A percentile compares a stretch with the other conserved stretches of the same genome.
Evolutionary conservation across 2,888 invertebrate genomes (phyloP).

Genomic region (Pterostichus niger): DNA sequence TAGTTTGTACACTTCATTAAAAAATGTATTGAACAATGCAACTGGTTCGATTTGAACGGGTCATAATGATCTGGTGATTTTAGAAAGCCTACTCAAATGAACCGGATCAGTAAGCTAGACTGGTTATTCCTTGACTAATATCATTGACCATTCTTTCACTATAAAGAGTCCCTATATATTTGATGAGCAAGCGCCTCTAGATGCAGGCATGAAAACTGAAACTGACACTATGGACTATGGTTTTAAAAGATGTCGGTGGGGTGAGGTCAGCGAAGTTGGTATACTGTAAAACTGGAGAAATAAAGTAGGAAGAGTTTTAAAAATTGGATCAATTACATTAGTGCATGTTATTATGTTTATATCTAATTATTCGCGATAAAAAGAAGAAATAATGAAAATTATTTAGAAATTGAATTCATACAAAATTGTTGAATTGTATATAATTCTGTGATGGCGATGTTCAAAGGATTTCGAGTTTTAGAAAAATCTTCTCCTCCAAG

Average conservation of each 20-base stretch:
- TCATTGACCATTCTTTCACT: too few species aligned
- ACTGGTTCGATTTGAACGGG: too few species aligned
- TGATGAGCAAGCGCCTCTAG: not conserved
- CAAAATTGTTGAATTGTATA: not conserved
- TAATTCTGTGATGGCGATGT: conserved; percentile 89
- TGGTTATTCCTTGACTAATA: too few species aligned
- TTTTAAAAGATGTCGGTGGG: not conserved
- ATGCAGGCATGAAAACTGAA: not conserved
- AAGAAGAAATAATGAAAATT: not conserved
- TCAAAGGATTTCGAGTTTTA: conserved; percentile 93
- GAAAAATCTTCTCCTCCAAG: conserved; percentile 92
- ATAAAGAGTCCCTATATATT: too few species aligned
- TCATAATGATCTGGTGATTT: too few species aligned
- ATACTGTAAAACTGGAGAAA: too few species aligned
- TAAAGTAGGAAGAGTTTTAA: not conserved
- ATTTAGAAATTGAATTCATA: not conserved
- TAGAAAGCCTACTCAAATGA: too few species aligned
- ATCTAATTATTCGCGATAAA: not conserved
- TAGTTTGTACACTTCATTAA: too few species aligned
- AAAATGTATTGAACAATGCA: too few species aligned
- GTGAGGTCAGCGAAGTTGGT: conserved; percentile 5
- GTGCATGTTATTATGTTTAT: not conserved
- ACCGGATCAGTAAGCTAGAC: too few species aligned
- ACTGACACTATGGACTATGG: not conserved
- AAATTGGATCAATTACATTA: not conserved